Conservation (phyloP, 1,140 invertebrate species). For the Trachymyrmex cornetzi region DNA sequence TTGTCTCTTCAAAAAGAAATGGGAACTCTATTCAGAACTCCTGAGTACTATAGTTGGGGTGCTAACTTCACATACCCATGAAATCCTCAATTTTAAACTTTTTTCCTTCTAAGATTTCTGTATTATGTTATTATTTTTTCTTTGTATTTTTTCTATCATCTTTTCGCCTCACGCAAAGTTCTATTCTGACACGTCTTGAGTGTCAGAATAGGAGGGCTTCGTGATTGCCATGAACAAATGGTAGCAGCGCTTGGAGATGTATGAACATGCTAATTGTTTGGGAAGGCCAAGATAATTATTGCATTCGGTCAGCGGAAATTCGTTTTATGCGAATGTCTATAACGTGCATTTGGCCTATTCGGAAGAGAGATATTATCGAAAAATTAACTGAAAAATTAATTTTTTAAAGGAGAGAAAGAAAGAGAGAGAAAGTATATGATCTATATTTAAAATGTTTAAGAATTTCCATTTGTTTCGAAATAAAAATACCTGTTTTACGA, state of each 20-base stretch:
- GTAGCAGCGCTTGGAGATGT: constrained; percentile 20
- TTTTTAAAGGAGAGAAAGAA: background rate
- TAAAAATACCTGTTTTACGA: background rate
- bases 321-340: background rate
- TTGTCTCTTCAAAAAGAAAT: too few species aligned
- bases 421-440: background rate
- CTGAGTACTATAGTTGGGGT: too few species aligned
- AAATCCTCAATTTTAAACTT: background rate
- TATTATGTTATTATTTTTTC: background rate
- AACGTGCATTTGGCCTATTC: background rate
- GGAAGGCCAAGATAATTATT: constrained; percentile 52
- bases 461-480: background rate
- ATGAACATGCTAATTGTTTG: constrained; percentile 41
- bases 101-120: background rate
- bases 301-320: background rate
- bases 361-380: background rate
- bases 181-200: background rate
- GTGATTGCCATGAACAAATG: background rate
- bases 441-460: background rate
- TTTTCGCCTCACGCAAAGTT: background rate
- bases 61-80: too few species aligned
- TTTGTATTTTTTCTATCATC: background rate
- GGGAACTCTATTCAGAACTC: too few species aligned
- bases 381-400: constrained; percentile 7
- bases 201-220: background rate